Evolutionary conservation across 2,797 vertebrate genomes (phyloP).

Genomic region (Aulostomus chinensis): DNA sequence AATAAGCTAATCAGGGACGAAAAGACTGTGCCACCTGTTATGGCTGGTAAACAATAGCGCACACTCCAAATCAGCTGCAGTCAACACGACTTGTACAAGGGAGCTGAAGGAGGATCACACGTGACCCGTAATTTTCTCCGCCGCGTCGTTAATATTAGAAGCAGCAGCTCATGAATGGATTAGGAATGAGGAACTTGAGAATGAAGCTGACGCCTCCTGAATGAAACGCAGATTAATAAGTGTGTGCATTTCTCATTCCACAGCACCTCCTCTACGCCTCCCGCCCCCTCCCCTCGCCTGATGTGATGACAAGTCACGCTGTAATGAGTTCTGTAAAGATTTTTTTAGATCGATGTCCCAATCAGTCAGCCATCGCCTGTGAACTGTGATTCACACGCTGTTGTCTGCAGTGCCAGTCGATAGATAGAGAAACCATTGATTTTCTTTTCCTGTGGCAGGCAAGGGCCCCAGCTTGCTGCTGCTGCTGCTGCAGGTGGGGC

Average conservation of each 20-base stretch:
- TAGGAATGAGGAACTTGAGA: constrained; percentile 13
- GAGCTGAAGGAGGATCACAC: neutral
- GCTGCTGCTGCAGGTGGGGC: constrained; percentile 25
- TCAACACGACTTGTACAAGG: constrained; percentile 21
- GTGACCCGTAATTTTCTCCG: constrained; percentile 24
- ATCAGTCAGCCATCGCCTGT: constrained; percentile 70
- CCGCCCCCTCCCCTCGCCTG: neutral
- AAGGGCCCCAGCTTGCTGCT: neutral
- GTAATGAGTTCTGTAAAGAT: constrained; percentile 85
- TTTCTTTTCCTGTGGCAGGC: constrained; percentile 55
- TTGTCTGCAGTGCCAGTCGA: constrained; percentile 59
- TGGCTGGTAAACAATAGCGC: constrained; percentile 38
- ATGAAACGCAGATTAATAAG: constrained; percentile 58
- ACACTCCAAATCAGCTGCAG: constrained; percentile 9
- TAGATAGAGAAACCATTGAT: constrained; percentile 77
- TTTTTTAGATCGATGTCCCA: constrained; percentile 79
- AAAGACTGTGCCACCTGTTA: constrained; percentile 14
- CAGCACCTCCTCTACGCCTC: neutral
- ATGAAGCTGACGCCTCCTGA: constrained; percentile 30
- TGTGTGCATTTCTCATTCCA: constrained; percentile 35
- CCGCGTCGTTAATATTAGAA: constrained; percentile 4
- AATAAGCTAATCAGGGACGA: constrained; percentile 69
- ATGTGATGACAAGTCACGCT: constrained; percentile 70
- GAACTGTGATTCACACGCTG: constrained; percentile 76
- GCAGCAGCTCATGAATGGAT: constrained; percentile 24